Evolutionary conservation across 92 coral and sea anemone species (phyloP).

Genomic region (Galaxea fascicularis): DNA sequence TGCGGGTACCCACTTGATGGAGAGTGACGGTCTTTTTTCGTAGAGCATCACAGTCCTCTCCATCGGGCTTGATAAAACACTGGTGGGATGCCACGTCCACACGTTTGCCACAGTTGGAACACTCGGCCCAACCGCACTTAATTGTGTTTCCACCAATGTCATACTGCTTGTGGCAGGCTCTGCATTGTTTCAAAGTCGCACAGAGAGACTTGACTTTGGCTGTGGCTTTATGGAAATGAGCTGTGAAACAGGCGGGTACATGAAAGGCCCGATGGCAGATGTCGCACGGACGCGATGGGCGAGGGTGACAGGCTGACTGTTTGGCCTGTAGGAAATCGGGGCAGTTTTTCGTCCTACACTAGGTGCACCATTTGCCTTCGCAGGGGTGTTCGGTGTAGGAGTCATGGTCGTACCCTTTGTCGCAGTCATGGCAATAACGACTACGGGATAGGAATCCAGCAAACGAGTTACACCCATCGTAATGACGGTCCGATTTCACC

Average conservation of each 20-base stretch:
- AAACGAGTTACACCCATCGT: not conserved
- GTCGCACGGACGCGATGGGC: no score
- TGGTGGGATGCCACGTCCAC: not conserved
- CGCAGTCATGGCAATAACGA: slow-evolving; percentile 2
- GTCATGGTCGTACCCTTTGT: not conserved
- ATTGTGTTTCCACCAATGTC: not conserved
- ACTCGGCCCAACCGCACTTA: not conserved
- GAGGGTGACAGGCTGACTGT: no score
- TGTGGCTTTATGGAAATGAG: no score
- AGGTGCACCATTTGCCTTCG: not conserved
- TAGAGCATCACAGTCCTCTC: no score
- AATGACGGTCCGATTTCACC: not conserved
- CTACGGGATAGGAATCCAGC: not conserved
- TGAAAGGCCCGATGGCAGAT: not conserved
- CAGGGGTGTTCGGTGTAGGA: not conserved
- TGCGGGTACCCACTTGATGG: no score
- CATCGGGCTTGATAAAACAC: not conserved
- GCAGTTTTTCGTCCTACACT: not conserved
- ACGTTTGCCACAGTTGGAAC: not conserved
- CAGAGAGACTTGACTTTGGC: not conserved
- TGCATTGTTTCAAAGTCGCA: not conserved
- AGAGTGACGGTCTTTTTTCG: no score
- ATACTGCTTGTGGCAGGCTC: not conserved
- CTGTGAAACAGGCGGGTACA: not conserved
- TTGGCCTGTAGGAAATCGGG: not conserved